Conservation (phyloP, 2,113 vertebrate species). For the Silurus meridionalis region DNA sequence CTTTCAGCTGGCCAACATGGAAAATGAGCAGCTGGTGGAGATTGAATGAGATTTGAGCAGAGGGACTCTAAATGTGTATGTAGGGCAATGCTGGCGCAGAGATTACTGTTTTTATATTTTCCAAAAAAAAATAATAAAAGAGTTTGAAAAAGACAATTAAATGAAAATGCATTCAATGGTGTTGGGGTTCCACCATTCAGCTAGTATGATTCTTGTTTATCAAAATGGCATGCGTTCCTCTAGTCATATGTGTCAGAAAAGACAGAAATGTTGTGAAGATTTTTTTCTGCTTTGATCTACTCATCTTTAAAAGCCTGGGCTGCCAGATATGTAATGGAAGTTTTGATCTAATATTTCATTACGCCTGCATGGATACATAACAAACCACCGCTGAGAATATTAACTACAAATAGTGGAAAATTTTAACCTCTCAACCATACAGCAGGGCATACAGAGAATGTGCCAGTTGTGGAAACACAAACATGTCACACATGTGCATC, state of each 20-base stretch:
- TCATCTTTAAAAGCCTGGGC: not conserved
- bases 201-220: not conserved
- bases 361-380: not conserved
- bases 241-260: not conserved
- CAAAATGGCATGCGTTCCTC: not conserved
- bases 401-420: slow-evolving; percentile 19
- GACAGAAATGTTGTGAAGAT: not conserved
- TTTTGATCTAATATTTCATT: not conserved
- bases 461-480: slow-evolving; percentile 30
- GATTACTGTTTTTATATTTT: not conserved
- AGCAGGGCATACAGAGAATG: slow-evolving; percentile 2
- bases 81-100: not conserved
- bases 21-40: slow-evolving; percentile 9
- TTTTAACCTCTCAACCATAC: not conserved
- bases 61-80: not conserved
- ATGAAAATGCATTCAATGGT: not conserved
- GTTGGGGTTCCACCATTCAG: not conserved
- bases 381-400: not conserved
- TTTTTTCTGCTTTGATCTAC: not conserved
- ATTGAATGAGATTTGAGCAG: not conserved
- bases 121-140: not conserved
- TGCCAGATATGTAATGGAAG: not conserved
- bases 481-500: slow-evolving; percentile 33
- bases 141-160: not conserved
- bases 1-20: slow-evolving; percentile 18